Evolutionary conservation across 2,797 vertebrate species (phyloP).

Genomic region (Oceanodroma leucorhoa): DNA sequence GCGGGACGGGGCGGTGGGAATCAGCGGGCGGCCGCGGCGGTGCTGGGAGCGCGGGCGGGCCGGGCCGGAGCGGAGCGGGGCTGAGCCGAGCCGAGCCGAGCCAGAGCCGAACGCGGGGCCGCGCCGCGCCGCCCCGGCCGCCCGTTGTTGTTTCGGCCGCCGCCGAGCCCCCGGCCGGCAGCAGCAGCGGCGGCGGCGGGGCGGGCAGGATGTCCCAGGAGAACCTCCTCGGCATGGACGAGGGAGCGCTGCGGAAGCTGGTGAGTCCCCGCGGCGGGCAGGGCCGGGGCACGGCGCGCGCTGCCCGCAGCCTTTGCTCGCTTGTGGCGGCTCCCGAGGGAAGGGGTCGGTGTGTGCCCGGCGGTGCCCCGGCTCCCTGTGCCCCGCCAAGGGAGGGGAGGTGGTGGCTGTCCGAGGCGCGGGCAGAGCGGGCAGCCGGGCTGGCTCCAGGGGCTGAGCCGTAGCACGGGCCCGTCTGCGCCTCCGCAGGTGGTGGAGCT

Average conservation of each 20-base stretch:
- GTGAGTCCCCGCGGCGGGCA: not conserved
- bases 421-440: not conserved
- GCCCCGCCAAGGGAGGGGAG: not conserved
- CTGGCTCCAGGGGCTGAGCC: not conserved
- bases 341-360: not conserved
- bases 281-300: not conserved
- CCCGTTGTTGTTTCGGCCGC: not conserved
- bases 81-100: not conserved
- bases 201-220: slow-evolving; percentile 17
- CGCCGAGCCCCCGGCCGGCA: not conserved
- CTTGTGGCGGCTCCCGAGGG: not conserved
- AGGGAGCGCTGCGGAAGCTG: slow-evolving; percentile 39
- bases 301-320: not conserved
- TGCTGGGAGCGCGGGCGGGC: not conserved
- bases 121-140: accelerated
- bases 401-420: not conserved
- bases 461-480: not conserved
- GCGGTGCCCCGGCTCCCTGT: not conserved
- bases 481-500: not conserved
- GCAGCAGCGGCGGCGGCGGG: not conserved
- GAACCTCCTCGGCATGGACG: slow-evolving; percentile 26
- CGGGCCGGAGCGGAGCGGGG: no score
- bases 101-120: not conserved
- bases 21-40: not conserved
- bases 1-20: not conserved